These are phyloP conservation scores for Margaritifera margaritifera DNA, from an alignment of 2,888 invertebrate species.

Conservation along the genomic window DNA sequence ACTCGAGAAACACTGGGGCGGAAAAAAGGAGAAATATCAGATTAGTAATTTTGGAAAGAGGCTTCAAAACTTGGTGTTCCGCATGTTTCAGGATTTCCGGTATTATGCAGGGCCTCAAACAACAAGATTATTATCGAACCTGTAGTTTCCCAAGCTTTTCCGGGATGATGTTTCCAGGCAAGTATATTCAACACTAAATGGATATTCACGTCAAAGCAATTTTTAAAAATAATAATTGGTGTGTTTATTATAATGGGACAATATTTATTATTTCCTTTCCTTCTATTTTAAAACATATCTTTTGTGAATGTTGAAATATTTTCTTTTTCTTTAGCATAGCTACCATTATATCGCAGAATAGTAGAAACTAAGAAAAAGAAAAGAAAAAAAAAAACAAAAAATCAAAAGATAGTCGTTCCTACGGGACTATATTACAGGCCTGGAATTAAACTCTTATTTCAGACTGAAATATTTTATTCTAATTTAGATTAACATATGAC, in stretches of 20 bases:
- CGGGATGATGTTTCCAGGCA: constrained; percentile 67
- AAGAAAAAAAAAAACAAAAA: no score
- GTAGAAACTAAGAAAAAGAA: no score
- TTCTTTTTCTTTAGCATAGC: no score
- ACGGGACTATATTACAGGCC: no score
- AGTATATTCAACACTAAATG: constrained; percentile 14
- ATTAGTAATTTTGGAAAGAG: constrained; percentile 21
- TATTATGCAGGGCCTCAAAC: constrained; percentile 66
- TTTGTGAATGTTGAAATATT: no score
- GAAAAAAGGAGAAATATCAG: constrained; percentile 39
- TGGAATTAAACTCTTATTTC: no score
- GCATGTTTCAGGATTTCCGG: constrained; percentile 17
- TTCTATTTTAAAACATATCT: no score
- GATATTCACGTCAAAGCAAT: background rate
- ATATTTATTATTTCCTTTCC: background rate
- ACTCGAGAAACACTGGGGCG: constrained; percentile 25
- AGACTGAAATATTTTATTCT: no score
- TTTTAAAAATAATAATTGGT: background rate
- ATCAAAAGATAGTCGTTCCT: no score
- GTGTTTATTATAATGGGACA: no score
- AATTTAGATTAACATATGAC: no score
- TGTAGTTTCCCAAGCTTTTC: constrained; percentile 66
- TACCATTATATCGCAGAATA: no score
- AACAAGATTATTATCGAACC: constrained; percentile 68
- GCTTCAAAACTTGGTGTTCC: constrained; percentile 21